phyloP scores from a whole-genome alignment of 2,113 vertebrate genomes.

The Alouatta palliata region DNA sequence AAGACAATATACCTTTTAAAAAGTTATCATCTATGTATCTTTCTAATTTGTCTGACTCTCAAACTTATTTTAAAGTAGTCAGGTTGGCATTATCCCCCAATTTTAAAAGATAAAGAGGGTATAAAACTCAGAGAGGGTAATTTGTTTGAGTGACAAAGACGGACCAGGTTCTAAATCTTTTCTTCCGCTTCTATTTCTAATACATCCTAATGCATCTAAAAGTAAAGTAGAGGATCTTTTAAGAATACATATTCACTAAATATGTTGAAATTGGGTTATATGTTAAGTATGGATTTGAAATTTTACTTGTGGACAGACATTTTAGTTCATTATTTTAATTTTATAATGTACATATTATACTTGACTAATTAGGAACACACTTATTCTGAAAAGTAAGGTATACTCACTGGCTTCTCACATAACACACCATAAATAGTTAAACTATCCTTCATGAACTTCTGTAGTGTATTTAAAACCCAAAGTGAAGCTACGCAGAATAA shows the following conservation, averaged over 20 bases:
- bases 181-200: constrained; percentile 22
- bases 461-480: not conserved
- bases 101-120: not conserved
- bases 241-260: constrained; percentile 33
- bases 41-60: not conserved
- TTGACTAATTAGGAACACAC: not conserved
- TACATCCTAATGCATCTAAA: not conserved
- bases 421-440: not conserved
- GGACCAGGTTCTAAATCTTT: not conserved
- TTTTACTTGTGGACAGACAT: not conserved
- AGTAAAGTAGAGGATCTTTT: not conserved
- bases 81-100: not conserved
- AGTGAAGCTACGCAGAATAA: not conserved
- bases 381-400: not conserved
- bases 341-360: not conserved
- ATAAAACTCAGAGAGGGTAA: not conserved
- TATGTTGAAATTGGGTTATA: constrained; percentile 9
- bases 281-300: constrained; percentile 7
- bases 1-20: not conserved
- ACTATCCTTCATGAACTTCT: not conserved
- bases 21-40: not conserved
- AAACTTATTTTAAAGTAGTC: constrained; percentile 5
- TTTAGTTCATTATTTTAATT: not conserved
- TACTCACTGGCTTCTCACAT: not conserved
- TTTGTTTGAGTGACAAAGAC: not conserved